These are phyloP conservation scores for Diuraphis noxia DNA, from an alignment of 1,140 invertebrate genomes.

Conservation along the genomic window DNA sequence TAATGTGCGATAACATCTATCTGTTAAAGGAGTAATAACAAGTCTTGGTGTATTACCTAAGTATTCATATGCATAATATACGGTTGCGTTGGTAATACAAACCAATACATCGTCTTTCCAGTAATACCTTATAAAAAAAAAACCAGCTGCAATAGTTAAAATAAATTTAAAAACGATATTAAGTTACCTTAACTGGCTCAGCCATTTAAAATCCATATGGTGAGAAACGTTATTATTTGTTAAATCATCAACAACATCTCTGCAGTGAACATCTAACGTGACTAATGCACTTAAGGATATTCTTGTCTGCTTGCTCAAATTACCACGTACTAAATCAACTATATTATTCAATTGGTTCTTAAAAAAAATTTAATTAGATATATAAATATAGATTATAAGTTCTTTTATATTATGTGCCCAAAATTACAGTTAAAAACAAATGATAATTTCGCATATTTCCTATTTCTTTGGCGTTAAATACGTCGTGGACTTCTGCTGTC, in stretches of 20 bases:
- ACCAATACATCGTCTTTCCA: slow-evolving; percentile 80
- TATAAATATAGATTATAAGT: neutral
- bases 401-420: neutral
- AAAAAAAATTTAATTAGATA: slow-evolving; percentile 56
- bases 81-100: slow-evolving; percentile 83
- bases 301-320: slow-evolving; percentile 68
- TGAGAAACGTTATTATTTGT: slow-evolving; percentile 74
- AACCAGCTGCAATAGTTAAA: neutral
- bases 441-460: slow-evolving; percentile 5
- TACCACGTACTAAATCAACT: slow-evolving; percentile 65
- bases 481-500: slow-evolving; percentile 78
- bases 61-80: slow-evolving; percentile 89
- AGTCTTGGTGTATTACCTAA: slow-evolving; percentile 76
- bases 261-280: slow-evolving; percentile 89
- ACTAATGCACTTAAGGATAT: slow-evolving; percentile 85
- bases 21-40: slow-evolving; percentile 72
- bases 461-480: neutral
- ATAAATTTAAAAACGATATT: neutral
- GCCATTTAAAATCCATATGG: slow-evolving; percentile 85
- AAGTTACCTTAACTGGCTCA: slow-evolving; percentile 74
- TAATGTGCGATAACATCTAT: slow-evolving; percentile 82
- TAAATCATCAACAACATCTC: slow-evolving; percentile 81
- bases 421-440: neutral
- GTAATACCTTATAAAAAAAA: slow-evolving; percentile 71
- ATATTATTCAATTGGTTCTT: slow-evolving; percentile 65